A percentile compares a stretch with the other conserved stretches of the same genome.
phyloP scores from a whole-genome alignment of 1,140 invertebrate genomes.

The Eufriesea mexicana region DNA sequence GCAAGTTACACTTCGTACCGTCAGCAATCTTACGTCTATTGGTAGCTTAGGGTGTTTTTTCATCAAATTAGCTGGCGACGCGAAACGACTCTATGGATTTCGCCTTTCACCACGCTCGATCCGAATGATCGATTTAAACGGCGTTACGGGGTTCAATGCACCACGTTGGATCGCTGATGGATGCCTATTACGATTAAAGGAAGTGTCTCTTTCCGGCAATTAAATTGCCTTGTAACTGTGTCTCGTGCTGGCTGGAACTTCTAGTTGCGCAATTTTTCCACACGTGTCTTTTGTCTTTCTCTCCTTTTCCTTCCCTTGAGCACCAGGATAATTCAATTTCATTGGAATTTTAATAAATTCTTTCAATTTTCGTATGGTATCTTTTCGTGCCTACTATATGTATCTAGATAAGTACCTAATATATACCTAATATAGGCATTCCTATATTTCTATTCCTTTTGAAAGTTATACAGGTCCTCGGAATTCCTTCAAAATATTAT shows the following conservation, averaged over 20 bases:
- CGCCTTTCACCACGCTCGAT: constrained; percentile 37
- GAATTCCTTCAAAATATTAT: too few relatives aligned
- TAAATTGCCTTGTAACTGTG: constrained; percentile 27
- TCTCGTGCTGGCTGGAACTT: neutral
- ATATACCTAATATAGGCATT: neutral
- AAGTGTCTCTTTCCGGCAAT: constrained; percentile 47
- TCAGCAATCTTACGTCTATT: too few relatives aligned
- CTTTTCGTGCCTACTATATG: too few relatives aligned
- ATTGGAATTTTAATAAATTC: too few relatives aligned
- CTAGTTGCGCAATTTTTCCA: neutral
- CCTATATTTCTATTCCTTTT: neutral
- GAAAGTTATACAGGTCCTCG: too few relatives aligned
- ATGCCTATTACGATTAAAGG: constrained; percentile 43
- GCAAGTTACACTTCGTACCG: neutral
- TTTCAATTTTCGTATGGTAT: too few relatives aligned
- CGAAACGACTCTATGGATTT: constrained; percentile 2
- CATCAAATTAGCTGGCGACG: neutral
- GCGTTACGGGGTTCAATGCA: constrained; percentile 38
- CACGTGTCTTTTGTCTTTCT: neutral
- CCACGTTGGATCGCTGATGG: constrained; percentile 17
- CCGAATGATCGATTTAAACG: constrained; percentile 32
- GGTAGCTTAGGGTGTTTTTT: neutral
- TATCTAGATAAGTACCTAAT: too few relatives aligned
- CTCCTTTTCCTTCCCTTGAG: neutral
- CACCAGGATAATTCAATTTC: neutral